Percentiles rank a stretch among this genome's conserved stretches.
phyloP scores from a whole-genome alignment of 2,113 vertebrate species.

The Aleadryas rufinucha region DNA sequence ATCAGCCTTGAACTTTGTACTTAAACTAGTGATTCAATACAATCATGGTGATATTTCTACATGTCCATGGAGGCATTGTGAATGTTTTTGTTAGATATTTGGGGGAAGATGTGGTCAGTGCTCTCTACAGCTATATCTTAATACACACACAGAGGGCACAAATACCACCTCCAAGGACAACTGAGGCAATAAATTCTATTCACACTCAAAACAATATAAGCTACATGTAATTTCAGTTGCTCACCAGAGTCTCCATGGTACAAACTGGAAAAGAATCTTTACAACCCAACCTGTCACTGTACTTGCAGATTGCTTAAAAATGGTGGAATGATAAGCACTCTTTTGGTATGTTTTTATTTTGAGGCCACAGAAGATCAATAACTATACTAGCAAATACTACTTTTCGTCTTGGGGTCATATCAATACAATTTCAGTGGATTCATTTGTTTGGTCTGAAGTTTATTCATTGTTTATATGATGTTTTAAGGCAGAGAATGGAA shows the following conservation, averaged over 20 bases:
- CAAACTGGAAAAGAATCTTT: neutral
- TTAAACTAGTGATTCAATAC: neutral
- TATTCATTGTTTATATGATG: neutral
- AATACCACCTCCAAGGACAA: neutral
- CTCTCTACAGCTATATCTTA: neutral
- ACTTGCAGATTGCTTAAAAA: neutral
- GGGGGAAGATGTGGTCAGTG: neutral
- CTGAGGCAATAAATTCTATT: neutral
- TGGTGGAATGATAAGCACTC: neutral
- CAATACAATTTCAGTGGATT: neutral
- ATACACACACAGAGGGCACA: rapidly evolving
- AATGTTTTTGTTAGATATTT: neutral
- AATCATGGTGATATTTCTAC: neutral
- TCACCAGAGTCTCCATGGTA: neutral
- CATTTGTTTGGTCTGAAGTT: neutral
- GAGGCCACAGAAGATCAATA: neutral
- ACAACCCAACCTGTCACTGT: neutral
- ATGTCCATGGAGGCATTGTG: rapidly evolving
- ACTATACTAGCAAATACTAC: neutral
- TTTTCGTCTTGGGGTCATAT: neutral
- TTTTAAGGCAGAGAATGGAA: neutral
- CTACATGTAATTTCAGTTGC: neutral
- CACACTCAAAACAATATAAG: neutral
- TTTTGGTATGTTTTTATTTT: neutral
- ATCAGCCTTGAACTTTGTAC: rapidly evolving